Conservation (phyloP, 2,888 invertebrate genomes). For the Cantharis rufa region DNA sequence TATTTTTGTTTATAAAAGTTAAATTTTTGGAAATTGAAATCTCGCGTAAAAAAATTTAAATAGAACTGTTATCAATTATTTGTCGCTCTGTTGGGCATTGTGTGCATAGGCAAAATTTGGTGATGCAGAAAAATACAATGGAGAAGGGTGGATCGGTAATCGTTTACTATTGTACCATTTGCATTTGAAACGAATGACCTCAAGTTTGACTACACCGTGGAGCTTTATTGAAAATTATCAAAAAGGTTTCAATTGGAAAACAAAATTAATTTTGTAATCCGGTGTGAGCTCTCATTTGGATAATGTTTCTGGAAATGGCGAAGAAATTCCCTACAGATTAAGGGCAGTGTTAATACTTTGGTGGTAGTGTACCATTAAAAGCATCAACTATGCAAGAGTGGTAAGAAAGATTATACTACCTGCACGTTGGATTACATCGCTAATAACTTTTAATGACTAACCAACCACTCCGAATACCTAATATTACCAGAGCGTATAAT, state of each 20-base stretch:
- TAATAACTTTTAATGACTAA: constrained; percentile 17
- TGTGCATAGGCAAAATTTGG: constrained; percentile 43
- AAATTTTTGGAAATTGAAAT: constrained; percentile 42
- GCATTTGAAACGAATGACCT: constrained; percentile 50
- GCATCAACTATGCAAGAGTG: constrained; percentile 28
- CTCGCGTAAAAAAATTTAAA: constrained; percentile 43
- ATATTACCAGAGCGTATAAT: neutral
- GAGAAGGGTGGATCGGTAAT: constrained; percentile 49
- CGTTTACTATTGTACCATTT: constrained; percentile 48
- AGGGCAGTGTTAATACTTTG: constrained; percentile 13
- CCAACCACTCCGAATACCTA: neutral
- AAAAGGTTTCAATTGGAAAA: neutral
- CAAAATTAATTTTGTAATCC: neutral
- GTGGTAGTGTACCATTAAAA: constrained; percentile 23
- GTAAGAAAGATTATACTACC: constrained; percentile 27
- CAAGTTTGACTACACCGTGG: constrained; percentile 27
- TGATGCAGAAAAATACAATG: constrained; percentile 50
- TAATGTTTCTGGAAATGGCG: neutral
- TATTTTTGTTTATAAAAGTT: constrained; percentile 4
- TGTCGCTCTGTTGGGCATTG: constrained; percentile 44
- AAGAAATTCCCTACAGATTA: neutral
- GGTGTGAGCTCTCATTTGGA: neutral
- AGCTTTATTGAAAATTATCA: neutral
- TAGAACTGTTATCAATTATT: constrained; percentile 51
- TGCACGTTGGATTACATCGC: constrained; percentile 18